A percentile compares a stretch with the other conserved stretches of the same genome.
Evolutionary conservation across 2,888 invertebrate genomes (phyloP).

Genomic region (Prosopocoilus inquinatus): DNA sequence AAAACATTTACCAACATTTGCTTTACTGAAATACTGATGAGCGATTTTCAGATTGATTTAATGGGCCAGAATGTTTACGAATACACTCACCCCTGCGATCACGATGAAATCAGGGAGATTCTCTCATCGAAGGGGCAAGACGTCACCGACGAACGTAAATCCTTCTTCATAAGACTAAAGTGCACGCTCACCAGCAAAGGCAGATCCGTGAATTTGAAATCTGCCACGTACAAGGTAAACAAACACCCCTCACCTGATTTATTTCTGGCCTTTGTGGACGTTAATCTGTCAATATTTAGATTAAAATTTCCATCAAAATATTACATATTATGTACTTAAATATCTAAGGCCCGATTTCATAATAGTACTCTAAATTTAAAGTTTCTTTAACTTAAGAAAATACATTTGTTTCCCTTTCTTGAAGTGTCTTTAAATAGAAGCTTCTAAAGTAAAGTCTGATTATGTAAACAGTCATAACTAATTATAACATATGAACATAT

Average conservation of each 20-base stretch:
- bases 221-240: conserved; percentile 96
- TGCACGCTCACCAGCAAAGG: conserved; percentile 94
- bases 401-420: no score
- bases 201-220: conserved; percentile 92
- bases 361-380: no score
- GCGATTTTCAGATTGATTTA: conserved; percentile 79
- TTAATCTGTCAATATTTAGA: no score
- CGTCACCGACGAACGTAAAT: conserved; percentile 54
- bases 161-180: conserved; percentile 82
- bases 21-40: background rate
- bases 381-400: no score
- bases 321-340: no score
- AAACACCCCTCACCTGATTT: conserved; percentile 35
- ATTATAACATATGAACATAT: no score
- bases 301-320: no score
- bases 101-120: conserved; percentile 77
- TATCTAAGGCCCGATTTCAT: no score
- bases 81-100: conserved; percentile 94
- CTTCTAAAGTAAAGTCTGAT: no score
- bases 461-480: no score
- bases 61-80: conserved; percentile 94
- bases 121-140: conserved; percentile 54
- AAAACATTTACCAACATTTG: conserved; percentile 23
- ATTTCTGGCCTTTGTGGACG: no score
- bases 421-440: no score